These are phyloP conservation scores for Alouatta palliata DNA, from an alignment of 2,113 vertebrate species.

Conservation along the genomic window DNA sequence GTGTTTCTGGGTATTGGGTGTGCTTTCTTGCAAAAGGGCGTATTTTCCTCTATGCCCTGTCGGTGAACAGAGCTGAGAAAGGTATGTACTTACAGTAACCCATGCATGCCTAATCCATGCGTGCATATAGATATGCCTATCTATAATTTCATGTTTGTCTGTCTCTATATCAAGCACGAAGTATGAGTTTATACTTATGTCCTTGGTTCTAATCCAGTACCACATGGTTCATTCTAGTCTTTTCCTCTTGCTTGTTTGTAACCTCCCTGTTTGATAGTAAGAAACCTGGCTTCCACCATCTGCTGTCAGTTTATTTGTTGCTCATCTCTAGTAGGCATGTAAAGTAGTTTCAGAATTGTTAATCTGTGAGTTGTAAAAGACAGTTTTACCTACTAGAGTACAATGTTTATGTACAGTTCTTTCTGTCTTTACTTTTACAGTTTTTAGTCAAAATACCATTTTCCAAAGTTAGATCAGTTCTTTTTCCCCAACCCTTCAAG, in stretches of 20 bases:
- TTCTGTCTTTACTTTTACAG: not conserved
- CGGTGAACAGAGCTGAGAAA: not conserved
- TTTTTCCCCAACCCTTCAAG: not conserved
- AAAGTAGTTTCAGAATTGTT: not conserved
- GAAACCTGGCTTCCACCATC: not conserved
- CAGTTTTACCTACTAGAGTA: not conserved
- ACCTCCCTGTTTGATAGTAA: not conserved
- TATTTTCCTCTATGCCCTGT: not conserved
- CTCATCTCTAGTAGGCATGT: not conserved
- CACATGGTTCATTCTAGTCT: not conserved
- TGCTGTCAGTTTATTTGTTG: not conserved
- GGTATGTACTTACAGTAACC: not conserved
- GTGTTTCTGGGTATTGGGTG: not conserved
- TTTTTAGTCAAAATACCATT: not conserved
- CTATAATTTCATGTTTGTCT: not conserved
- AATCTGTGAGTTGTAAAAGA: not conserved
- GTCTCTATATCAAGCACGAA: not conserved
- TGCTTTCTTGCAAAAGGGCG: not conserved
- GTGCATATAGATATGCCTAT: not conserved
- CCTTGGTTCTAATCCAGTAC: not conserved
- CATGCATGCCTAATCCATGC: not conserved
- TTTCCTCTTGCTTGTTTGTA: not conserved
- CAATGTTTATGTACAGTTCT: not conserved
- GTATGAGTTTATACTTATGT: not conserved
- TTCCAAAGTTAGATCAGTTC: not conserved